phyloP scores from a whole-genome alignment of 2,797 vertebrate species.

The Intellagama lesueurii region DNA sequence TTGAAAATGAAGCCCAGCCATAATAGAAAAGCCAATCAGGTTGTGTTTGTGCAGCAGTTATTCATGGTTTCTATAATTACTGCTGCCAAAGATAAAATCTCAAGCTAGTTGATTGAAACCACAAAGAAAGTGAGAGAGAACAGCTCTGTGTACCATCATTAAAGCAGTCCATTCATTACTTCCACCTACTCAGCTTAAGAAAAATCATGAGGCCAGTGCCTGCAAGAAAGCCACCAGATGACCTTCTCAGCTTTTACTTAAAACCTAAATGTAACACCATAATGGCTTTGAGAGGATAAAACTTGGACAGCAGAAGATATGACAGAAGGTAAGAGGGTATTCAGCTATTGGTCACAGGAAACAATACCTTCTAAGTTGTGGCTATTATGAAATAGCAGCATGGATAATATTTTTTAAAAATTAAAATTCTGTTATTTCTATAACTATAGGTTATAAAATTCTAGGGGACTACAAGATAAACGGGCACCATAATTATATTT shows the following conservation, averaged over 20 bases:
- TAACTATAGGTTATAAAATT: neutral
- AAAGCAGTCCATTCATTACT: slow-evolving; percentile 83
- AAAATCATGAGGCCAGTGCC: slow-evolving; percentile 72
- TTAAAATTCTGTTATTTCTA: neutral
- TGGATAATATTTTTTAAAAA: neutral
- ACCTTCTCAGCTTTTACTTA: slow-evolving; percentile 56
- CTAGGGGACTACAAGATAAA: neutral
- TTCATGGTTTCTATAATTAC: slow-evolving; percentile 73
- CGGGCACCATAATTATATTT: no score
- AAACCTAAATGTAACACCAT: slow-evolving; percentile 62
- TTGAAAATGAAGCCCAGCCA: slow-evolving; percentile 59
- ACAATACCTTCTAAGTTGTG: neutral
- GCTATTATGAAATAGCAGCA: neutral
- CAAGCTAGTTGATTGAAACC: slow-evolving; percentile 76
- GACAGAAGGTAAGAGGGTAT: slow-evolving; percentile 16
- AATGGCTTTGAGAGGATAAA: slow-evolving; percentile 55
- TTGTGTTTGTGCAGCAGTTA: slow-evolving; percentile 74
- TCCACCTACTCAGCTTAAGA: slow-evolving; percentile 71
- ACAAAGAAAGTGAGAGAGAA: slow-evolving; percentile 64
- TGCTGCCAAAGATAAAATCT: slow-evolving; percentile 73
- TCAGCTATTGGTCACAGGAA: neutral
- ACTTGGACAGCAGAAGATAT: slow-evolving; percentile 47
- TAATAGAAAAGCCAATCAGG: slow-evolving; percentile 52
- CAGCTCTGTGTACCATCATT: slow-evolving; percentile 75
- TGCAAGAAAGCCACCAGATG: slow-evolving; percentile 66